Conservation (phyloP, 1,140 invertebrate species). For the Frieseomelitta varia region DNA sequence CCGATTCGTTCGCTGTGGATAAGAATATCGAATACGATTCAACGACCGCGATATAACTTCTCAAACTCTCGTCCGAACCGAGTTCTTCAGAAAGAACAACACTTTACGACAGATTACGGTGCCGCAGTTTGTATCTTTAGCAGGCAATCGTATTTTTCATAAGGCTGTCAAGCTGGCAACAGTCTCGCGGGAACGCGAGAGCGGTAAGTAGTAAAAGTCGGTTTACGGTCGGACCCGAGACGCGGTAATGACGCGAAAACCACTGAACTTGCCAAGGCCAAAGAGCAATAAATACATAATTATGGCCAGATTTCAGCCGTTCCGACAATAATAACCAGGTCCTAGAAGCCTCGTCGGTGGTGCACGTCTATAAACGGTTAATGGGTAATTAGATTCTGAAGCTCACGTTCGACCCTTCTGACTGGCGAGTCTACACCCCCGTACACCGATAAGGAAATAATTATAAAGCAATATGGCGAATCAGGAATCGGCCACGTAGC, state of each 20-base stretch:
- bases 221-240: slow-evolving; percentile 22
- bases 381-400: slow-evolving; percentile 38
- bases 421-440: not conserved
- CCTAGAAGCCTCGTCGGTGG: not conserved
- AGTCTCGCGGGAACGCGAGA: not conserved
- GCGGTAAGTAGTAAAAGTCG: slow-evolving; percentile 33
- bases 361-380: not conserved
- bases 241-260: slow-evolving; percentile 14
- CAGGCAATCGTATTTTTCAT: not conserved
- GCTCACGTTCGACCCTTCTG: not conserved
- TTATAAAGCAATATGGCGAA: slow-evolving; percentile 3
- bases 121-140: too few relatives aligned
- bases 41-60: not conserved
- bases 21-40: too few relatives aligned
- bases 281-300: slow-evolving; percentile 41
- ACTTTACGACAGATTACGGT: not conserved
- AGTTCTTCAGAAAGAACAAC: not conserved
- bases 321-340: slow-evolving; percentile 28
- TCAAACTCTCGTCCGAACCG: not conserved
- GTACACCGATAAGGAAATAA: not conserved
- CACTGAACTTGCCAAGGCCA: slow-evolving; percentile 2
- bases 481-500: not conserved
- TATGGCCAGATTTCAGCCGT: slow-evolving; percentile 25
- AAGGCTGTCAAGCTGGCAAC: not conserved
- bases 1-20: too few relatives aligned